Evolutionary conservation across 2,888 invertebrate species (phyloP).

Genomic region (Tenthredo notha): DNA sequence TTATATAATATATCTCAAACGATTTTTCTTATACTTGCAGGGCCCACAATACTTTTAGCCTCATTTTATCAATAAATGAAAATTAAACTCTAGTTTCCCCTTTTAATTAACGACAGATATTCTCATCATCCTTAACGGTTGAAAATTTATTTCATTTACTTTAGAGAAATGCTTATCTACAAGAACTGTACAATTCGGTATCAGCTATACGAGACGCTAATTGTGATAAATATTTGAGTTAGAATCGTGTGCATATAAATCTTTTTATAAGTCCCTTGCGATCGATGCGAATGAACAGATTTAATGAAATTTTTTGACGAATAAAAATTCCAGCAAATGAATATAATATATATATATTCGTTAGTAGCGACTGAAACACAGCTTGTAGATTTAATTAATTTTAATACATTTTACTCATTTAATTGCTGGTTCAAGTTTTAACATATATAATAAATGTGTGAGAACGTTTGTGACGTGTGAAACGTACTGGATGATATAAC

Average conservation of each 20-base stretch:
- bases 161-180: neutral
- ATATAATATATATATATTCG: neutral
- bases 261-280: neutral
- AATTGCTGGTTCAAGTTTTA: neutral
- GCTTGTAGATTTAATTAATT: neutral
- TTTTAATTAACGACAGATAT: conserved; percentile 1
- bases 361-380: neutral
- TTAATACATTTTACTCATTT: conserved; percentile 1
- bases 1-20: neutral
- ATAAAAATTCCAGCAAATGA: neutral
- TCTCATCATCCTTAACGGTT: neutral
- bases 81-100: neutral
- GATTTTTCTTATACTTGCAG: neutral
- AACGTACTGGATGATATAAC: neutral
- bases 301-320: neutral
- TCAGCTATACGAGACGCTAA: neutral
- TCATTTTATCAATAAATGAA: conserved; percentile 14
- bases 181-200: neutral
- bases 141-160: neutral
- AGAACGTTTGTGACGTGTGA: conserved; percentile 1
- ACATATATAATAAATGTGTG: neutral
- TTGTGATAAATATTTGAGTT: neutral
- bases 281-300: neutral
- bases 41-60: neutral
- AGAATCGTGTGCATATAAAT: neutral